Evolutionary conservation across 2,888 invertebrate species (phyloP), one percentile per base, ranked within the genome.

Genomic region (Dorcus hopei): DNA sequence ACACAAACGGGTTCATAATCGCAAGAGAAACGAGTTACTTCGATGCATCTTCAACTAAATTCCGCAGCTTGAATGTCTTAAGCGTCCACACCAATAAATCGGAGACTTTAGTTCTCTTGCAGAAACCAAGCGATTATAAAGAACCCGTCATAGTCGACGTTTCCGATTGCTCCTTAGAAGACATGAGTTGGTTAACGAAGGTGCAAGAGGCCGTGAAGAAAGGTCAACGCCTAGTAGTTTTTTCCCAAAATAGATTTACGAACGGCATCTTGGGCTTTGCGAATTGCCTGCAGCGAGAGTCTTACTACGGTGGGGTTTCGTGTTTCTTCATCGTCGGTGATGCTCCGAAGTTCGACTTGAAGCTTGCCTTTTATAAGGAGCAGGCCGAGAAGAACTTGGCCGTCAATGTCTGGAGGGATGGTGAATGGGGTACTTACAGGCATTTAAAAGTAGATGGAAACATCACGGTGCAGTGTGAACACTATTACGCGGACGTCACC

Each of bases 231-330:
- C n/a, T 89, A 1, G 74, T 95, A 0, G 85, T 89, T 19, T 64
- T 57, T 47, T 49, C 57, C 14, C 60, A 82, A 61, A 83, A 85
- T 63, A 86, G 87, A 53, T 80, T 81, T 6, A 79, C 86, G 9
- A 90, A 84, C 71, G 96, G 97, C 19, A 80, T 95, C 1, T 74
- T 95, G 19, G 97, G 96, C 8, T 78, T 96, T 53, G 86, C 92
- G 0, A 95, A 95, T 69, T 96, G 95, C 75, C 76, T 97, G 38
- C 83, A 89, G 58, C 88, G 83, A 67, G 95, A 95, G 72, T 47
- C 61, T 3, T 43, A 53, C 7, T 43, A 52, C 5, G 83, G 50
- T 16, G 74, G 84, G 1, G 80, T 86, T 1, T 81, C 82, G 49
- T 86, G 86, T 54, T 75, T 90, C 4, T 79, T 87, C n/a, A 74